These are phyloP conservation scores for Leptodactylus fallax DNA, from an alignment of 2,797 vertebrate genomes.

Conservation along the genomic window DNA sequence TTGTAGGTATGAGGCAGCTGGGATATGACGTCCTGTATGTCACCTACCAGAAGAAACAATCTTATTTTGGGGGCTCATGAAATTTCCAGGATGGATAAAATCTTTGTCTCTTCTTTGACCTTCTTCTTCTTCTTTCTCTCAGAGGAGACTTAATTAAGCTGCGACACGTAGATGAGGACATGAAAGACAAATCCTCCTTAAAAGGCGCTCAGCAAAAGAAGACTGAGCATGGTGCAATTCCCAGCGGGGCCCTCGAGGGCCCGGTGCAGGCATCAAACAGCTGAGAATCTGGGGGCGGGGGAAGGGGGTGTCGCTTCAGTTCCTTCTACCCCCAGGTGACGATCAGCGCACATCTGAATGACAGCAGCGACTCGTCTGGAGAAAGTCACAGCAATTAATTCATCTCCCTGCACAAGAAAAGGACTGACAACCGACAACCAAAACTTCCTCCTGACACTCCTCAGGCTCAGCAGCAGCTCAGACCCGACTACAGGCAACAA, in stretches of 20 bases:
- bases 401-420: background rate
- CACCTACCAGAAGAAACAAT: too few relatives aligned
- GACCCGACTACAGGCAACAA: too few relatives aligned
- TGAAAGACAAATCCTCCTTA: constrained; percentile 31
- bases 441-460: too few relatives aligned
- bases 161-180: constrained; percentile 37
- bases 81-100: background rate
- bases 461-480: too few relatives aligned
- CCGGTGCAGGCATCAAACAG: constrained; percentile 33
- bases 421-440: too few relatives aligned
- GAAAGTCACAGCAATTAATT: background rate
- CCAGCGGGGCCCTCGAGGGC: constrained; percentile 16
- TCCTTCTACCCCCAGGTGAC: constrained; percentile 16
- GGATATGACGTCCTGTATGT: too few relatives aligned
- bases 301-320: background rate
- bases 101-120: background rate
- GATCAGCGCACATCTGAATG: constrained; percentile 4
- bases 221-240: background rate
- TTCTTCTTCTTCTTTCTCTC: background rate
- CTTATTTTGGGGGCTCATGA: too few relatives aligned
- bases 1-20: too few relatives aligned
- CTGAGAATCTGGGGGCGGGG: background rate
- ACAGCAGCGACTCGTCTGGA: background rate
- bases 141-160: constrained; percentile 33
- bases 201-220: constrained; percentile 1